These are phyloP conservation scores for Champsocephalus esox DNA, from an alignment of 2,797 vertebrate species.

Conservation along the genomic window DNA sequence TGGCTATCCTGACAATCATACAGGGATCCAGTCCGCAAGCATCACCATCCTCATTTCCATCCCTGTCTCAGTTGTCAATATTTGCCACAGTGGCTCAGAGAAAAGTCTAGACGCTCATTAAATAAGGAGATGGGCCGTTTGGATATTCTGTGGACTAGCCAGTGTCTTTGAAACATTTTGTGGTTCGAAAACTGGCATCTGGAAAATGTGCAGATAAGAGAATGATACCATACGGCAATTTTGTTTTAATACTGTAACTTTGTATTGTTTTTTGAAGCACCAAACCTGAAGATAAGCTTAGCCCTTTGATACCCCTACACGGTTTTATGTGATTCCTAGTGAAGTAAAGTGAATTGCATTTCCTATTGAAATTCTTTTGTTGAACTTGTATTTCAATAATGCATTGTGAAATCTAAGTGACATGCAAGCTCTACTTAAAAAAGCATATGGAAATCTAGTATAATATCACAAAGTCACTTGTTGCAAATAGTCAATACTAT, in stretches of 20 bases:
- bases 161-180: not conserved
- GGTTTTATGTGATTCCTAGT: not conserved
- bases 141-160: conserved; percentile 4
- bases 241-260: not conserved
- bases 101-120: conserved; percentile 31
- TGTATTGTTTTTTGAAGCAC: conserved; percentile 6
- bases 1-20: conserved; percentile 48
- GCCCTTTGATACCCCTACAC: no score
- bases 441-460: not conserved
- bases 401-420: not conserved
- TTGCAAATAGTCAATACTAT: not conserved
- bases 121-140: conserved; percentile 17
- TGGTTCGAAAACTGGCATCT: conserved; percentile 8
- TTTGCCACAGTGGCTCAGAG: conserved; percentile 25
- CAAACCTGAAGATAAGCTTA: conserved; percentile 1
- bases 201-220: not conserved
- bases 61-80: conserved; percentile 30
- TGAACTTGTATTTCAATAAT: not conserved
- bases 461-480: not conserved
- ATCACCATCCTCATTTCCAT: conserved; percentile 56
- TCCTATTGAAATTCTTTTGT: not conserved
- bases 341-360: not conserved
- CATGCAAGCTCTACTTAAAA: not conserved
- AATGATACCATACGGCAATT: not conserved
- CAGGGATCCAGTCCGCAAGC: conserved; percentile 40